Evolutionary conservation across 2,888 invertebrate species (phyloP).

Genomic region (Nemurella pictetii): DNA sequence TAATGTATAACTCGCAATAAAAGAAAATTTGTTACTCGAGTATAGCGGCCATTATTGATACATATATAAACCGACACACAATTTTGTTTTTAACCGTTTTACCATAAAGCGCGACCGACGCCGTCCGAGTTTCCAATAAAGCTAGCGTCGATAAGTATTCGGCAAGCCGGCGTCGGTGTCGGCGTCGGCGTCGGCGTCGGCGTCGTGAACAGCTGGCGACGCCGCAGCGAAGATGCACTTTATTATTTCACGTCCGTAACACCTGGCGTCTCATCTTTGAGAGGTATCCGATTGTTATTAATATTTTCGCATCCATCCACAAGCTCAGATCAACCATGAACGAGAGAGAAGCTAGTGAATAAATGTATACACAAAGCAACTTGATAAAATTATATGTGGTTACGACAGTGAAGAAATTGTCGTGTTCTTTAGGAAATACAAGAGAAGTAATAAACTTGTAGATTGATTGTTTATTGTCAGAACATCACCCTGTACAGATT

Average conservation of each 20-base stretch:
- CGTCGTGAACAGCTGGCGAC: neutral
- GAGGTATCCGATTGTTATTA: neutral
- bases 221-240: neutral
- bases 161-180: neutral
- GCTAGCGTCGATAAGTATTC: neutral
- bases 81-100: neutral
- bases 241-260: neutral
- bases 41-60: neutral
- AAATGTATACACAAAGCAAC: neutral
- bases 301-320: neutral
- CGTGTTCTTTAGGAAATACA: too few relatives aligned
- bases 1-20: too few relatives aligned
- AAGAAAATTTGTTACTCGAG: too few relatives aligned
- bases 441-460: too few relatives aligned
- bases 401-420: neutral
- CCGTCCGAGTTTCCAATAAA: neutral
- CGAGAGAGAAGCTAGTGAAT: neutral
- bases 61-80: too few relatives aligned
- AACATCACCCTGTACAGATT: too few relatives aligned
- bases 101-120: neutral
- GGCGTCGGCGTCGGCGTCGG: neutral
- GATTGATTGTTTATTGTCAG: too few relatives aligned
- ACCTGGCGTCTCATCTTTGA: neutral
- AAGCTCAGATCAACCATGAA: neutral
- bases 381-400: neutral